A percentile compares a stretch with the other conserved stretches of the same genome.
phyloP scores from a whole-genome alignment of 2,797 vertebrate genomes.

The Cyclura pinguis region DNA sequence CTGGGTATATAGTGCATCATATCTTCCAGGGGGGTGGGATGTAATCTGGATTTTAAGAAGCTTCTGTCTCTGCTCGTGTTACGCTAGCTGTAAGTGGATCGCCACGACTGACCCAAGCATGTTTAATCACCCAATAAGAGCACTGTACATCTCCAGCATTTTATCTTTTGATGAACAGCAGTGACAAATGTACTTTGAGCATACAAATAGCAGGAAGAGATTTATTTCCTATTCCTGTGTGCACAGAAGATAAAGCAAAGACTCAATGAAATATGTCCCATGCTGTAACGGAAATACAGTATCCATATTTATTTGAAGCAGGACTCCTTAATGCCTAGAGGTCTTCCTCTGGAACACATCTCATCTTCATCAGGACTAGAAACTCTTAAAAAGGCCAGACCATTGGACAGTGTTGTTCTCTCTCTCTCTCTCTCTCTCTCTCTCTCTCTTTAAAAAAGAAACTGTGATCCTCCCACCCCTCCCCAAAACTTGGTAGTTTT shows the following conservation, averaged over 20 bases:
- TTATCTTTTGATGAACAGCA: slow-evolving; percentile 66
- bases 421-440: no score
- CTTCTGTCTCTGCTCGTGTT: slow-evolving; percentile 58
- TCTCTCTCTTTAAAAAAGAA: not conserved
- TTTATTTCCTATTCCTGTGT: slow-evolving; percentile 58
- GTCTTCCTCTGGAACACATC: slow-evolving; percentile 28
- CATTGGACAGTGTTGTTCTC: slow-evolving; percentile 49
- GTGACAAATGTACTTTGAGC: slow-evolving; percentile 63
- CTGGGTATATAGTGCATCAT: slow-evolving; percentile 57
- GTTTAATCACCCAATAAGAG: slow-evolving; percentile 60
- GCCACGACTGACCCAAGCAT: slow-evolving; percentile 44
- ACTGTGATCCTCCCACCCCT: not conserved
- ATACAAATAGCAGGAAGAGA: slow-evolving; percentile 53
- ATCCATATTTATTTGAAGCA: slow-evolving; percentile 29
- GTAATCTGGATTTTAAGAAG: slow-evolving; percentile 58
- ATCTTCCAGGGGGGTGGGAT: slow-evolving; percentile 42
- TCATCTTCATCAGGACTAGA: slow-evolving; percentile 58
- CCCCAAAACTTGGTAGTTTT: not conserved
- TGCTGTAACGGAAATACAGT: slow-evolving; percentile 44
- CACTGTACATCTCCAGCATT: slow-evolving; percentile 47
- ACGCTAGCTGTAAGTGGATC: slow-evolving; percentile 55
- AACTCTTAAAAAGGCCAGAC: slow-evolving; percentile 63
- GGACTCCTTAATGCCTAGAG: slow-evolving; percentile 8
- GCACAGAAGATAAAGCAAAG: slow-evolving; percentile 54
- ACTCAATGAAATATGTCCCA: slow-evolving; percentile 54